A percentile compares a stretch with the other conserved stretches of the same genome.
Conservation (phyloP, 2,113 vertebrate genomes). For the Aegotheles bennettii region DNA sequence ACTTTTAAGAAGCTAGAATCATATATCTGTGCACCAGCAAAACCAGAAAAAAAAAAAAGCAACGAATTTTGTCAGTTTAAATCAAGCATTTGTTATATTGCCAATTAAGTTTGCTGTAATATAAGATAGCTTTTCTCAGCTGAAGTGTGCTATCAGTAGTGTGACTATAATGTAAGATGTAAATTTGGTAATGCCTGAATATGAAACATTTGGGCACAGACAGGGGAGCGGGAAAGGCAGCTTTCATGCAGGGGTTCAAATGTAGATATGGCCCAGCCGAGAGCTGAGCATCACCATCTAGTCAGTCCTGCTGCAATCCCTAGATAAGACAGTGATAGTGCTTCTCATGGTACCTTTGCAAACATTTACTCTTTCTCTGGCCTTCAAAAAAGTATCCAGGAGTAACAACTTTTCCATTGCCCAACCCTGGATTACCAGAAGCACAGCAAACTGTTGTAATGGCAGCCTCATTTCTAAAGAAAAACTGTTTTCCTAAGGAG, state of each 20-base stretch:
- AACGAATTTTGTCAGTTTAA: neutral
- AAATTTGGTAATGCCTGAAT: neutral
- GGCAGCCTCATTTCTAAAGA: neutral
- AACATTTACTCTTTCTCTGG: neutral
- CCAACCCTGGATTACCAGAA: neutral
- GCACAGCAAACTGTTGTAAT: neutral
- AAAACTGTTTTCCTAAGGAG: neutral
- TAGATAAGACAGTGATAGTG: neutral
- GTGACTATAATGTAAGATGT: neutral
- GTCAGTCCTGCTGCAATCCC: neutral
- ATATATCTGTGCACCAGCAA: neutral
- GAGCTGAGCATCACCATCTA: neutral
- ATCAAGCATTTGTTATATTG: neutral
- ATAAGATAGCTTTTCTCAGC: neutral
- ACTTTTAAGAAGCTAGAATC: neutral
- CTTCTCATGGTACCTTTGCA: fast-evolving
- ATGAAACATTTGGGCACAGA: neutral
- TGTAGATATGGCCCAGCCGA: neutral
- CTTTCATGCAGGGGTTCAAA: neutral
- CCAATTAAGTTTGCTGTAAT: neutral
- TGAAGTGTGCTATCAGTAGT: neutral
- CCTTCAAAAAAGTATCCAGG: neutral
- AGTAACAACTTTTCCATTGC: neutral
- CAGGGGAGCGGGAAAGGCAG: neutral
- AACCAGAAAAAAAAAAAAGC: neutral